phyloP scores from a whole-genome alignment of 2,113 vertebrate species.

The Saguinus midas region DNA sequence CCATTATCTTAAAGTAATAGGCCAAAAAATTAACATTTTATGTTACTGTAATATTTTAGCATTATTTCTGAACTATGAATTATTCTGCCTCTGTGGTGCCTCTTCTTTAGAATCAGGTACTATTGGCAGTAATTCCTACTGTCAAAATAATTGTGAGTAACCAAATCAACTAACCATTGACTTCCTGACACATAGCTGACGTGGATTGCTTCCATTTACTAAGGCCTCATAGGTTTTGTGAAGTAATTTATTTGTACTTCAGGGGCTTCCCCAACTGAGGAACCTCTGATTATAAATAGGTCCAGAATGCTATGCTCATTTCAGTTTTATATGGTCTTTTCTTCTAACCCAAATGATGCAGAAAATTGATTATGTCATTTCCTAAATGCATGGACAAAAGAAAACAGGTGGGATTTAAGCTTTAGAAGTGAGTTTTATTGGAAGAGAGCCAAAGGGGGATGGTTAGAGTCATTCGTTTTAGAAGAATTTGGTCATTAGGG shows the following conservation, averaged over 20 bases:
- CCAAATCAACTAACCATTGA: not conserved
- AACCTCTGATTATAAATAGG: not conserved
- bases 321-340: slow-evolving; percentile 11
- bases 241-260: slow-evolving; percentile 16
- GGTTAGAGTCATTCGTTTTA: not conserved
- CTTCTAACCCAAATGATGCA: slow-evolving; percentile 31
- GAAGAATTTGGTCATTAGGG: not conserved
- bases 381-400: slow-evolving; percentile 34
- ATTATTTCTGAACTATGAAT: slow-evolving; percentile 1
- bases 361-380: slow-evolving; percentile 52
- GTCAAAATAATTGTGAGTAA: not conserved
- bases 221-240: not conserved
- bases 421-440: not conserved
- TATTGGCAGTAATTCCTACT: not conserved
- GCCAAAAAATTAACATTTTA: not conserved
- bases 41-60: not conserved
- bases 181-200: not conserved
- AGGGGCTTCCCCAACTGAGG: not conserved
- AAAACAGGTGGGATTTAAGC: slow-evolving; percentile 34
- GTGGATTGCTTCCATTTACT: not conserved
- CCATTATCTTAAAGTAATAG: not conserved
- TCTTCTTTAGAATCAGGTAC: not conserved
- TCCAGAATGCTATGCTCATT: not conserved
- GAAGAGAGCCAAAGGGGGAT: not conserved
- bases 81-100: not conserved